A percentile compares a stretch with the other conserved stretches of the same genome.
phyloP scores from a whole-genome alignment of 2,113 vertebrate species.

The Etheostoma cragini region DNA sequence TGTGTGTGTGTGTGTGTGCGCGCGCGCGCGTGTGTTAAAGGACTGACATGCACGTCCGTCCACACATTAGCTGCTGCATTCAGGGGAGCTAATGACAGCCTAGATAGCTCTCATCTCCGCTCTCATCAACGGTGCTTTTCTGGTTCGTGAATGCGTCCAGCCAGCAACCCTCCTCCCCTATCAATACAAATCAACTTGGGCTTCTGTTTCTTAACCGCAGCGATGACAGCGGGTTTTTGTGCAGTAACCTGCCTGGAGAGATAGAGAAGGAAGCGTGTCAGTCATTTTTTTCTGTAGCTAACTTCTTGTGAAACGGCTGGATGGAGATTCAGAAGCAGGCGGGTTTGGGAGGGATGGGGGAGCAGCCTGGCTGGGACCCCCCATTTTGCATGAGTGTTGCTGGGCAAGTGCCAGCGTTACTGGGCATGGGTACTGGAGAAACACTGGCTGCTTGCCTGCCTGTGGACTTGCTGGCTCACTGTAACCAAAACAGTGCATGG shows the following conservation, averaged over 20 bases:
- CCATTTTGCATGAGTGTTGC: conserved; percentile 66
- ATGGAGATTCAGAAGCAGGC: conserved; percentile 33
- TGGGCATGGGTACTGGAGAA: conserved; percentile 61
- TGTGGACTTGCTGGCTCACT: conserved; percentile 13
- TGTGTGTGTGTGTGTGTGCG: too few relatives aligned
- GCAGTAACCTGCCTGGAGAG: conserved; percentile 3
- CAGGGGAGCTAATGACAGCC: conserved; percentile 37
- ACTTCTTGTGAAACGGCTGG: not conserved
- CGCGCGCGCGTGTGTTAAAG: not conserved
- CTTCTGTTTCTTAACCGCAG: conserved; percentile 8
- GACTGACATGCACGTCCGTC: conserved; percentile 59
- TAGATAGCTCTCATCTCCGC: conserved; percentile 31
- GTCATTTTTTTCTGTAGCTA: not conserved
- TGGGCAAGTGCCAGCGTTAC: conserved; percentile 70
- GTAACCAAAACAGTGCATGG: conserved; percentile 3
- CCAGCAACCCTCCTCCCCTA: not conserved
- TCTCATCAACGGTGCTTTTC: conserved; percentile 15
- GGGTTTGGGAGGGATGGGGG: not conserved
- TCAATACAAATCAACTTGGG: conserved; percentile 20
- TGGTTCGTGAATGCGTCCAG: conserved; percentile 17
- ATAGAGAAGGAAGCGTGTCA: not conserved
- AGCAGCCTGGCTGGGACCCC: conserved; percentile 46
- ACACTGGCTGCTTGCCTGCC: conserved; percentile 60
- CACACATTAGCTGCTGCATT: conserved; percentile 65
- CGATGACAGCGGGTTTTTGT: conserved; percentile 27